Evolutionary conservation across 1,140 invertebrate genomes (phyloP).

Genomic region (Cotesia glomerata): DNA sequence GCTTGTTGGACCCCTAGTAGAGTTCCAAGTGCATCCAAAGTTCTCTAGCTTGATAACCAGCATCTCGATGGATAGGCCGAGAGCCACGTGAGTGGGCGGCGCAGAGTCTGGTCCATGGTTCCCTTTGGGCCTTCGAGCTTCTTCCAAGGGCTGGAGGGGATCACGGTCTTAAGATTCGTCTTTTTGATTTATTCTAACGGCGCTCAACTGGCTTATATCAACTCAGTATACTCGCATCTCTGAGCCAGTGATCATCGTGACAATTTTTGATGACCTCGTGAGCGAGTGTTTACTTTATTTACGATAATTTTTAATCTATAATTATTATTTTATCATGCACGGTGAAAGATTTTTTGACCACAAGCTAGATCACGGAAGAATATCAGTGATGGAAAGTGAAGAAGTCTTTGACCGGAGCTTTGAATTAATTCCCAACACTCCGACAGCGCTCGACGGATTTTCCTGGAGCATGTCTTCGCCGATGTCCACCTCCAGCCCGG

Average conservation of each 20-base stretch:
- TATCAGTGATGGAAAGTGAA: conserved; percentile 24
- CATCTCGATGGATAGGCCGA: background rate
- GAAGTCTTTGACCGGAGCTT: conserved; percentile 34
- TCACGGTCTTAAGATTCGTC: conserved; percentile 18
- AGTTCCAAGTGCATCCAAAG: conserved; percentile 19
- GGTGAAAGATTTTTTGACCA: conserved; percentile 15
- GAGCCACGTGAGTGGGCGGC: conserved; percentile 62
- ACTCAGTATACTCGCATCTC: conserved; percentile 45
- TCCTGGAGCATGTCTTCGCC: conserved; percentile 35
- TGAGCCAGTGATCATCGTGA: conserved; percentile 17
- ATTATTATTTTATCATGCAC: background rate
- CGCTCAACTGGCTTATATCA: conserved; percentile 43
- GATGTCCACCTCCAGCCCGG: conserved; percentile 32
- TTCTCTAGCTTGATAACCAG: background rate
- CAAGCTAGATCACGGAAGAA: background rate
- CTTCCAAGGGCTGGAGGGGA: conserved; percentile 22
- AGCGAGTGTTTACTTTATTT: background rate
- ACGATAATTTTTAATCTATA: conserved; percentile 9
- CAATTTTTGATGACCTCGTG: background rate
- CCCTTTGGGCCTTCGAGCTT: conserved; percentile 25
- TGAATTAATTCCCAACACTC: background rate
- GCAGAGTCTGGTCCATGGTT: conserved; percentile 30
- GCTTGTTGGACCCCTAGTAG: conserved; percentile 18
- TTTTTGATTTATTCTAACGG: conserved; percentile 25
- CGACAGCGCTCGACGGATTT: background rate